Percentiles rank a stretch among this genome's conserved stretches.
These are phyloP conservation scores for Palythoa caribaeorum DNA, from an alignment of 92 coral and sea anemone genomes.

Conservation along the genomic window DNA sequence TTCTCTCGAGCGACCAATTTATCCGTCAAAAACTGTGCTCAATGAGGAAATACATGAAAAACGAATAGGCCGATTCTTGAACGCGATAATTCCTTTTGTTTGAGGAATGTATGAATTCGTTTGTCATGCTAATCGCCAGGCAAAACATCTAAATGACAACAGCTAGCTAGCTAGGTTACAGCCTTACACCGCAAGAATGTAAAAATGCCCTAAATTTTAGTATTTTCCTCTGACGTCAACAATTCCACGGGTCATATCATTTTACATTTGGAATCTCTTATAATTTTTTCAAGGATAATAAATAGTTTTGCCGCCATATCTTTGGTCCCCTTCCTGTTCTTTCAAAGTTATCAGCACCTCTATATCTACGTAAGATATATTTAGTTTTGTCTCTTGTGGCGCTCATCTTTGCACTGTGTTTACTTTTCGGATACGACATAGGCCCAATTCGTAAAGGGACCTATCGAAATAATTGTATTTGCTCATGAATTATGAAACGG, in stretches of 20 bases:
- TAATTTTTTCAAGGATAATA: slow-evolving; percentile 69
- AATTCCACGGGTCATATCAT: slow-evolving; percentile 71
- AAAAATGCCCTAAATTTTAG: slow-evolving; percentile 67
- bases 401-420: slow-evolving; percentile 80
- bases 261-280: slow-evolving; percentile 78
- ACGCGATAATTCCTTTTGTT: slow-evolving; percentile 87
- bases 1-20: slow-evolving; percentile 47
- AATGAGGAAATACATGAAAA: slow-evolving; percentile 43
- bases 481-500: slow-evolving; percentile 99
- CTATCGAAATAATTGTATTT: slow-evolving; percentile 98
- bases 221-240: slow-evolving; percentile 79
- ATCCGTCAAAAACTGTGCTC: slow-evolving; percentile 47
- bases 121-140: slow-evolving; percentile 90
- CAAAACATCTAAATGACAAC: slow-evolving; percentile 70
- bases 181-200: slow-evolving; percentile 86
- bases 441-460: slow-evolving; percentile 89
- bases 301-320: slow-evolving; percentile 76
- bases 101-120: slow-evolving; percentile 74
- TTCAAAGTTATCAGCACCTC: slow-evolving; percentile 87
- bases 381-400: slow-evolving; percentile 73
- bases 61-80: slow-evolving; percentile 60
- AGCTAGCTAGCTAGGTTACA: slow-evolving; percentile 91
- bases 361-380: slow-evolving; percentile 75
- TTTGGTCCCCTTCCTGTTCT: slow-evolving; percentile 84
- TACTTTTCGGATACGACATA: slow-evolving; percentile 91